Base-by-base conservation (phyloP, 2,888 invertebrate species). In the Gibbula magus region DNA sequence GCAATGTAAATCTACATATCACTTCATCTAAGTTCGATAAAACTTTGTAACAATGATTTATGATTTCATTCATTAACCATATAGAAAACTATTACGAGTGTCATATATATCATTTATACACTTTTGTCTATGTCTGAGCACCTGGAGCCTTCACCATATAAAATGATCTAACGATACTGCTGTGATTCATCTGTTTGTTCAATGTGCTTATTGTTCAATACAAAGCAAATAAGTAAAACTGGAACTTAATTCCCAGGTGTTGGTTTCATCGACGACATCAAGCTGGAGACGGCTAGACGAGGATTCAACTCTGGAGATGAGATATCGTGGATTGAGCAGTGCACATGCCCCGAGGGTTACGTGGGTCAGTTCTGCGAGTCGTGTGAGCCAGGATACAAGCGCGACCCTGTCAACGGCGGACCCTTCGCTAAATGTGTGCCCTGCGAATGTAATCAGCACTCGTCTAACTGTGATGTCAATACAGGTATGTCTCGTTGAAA, bases 311-410 rank as follows among this genome's bases (percentile, higher is more conserved):
- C 87, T 29, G 87, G 96, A 0, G 95, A 96, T 0, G 96, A 96
- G 45, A 98, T 98, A 0, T 95, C 95, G 67, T 99, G 98, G 98
- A 96, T 99, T 32, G 99, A 99, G 92, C 96, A 96, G 90, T 99
- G 99, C 91, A 95, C 96, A 0, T 99, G 99, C 90, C 91, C 91
- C 0, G 86, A 87, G 18, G 91, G 91, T n/a, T 94, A 94, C 86
- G 95, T 98, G 0, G 98, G 99, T 0, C 98, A 99, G 93, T 98
- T 97, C 92, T 99, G 99, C 91, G 99, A 99, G 93, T 97, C 97
- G 0, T 99, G 99, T 92, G 97, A 96, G 0, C 97, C 98, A 0
- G 99, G 99, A 0, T 99, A 95, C 92, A 96, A 98, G 74, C 97
- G 99, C 87, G 97, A 97, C 85, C 97, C 97, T 0, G 96, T 97